phyloP scores from a whole-genome alignment of 1,140 invertebrate species.

The Drosophila bifasciata region DNA sequence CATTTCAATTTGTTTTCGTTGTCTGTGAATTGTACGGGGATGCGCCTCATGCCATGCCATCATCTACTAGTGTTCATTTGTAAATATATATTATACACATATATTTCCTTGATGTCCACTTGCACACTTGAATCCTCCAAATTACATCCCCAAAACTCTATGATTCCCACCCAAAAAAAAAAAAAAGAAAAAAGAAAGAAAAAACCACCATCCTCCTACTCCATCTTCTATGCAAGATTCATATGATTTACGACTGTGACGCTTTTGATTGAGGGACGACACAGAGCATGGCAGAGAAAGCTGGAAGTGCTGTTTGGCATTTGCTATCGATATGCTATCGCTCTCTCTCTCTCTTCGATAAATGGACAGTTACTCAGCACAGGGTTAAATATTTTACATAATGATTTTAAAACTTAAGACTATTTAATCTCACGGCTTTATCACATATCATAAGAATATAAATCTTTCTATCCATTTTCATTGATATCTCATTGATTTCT shows the following conservation, averaged over 20 bases:
- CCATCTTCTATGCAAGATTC: conserved; percentile 74
- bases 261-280: conserved; percentile 20
- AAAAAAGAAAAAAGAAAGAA: conserved; percentile 34
- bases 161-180: conserved; percentile 7
- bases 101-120: conserved; percentile 30
- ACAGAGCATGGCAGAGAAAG: no score
- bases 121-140: conserved; percentile 41
- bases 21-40: conserved; percentile 24
- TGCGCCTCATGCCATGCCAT: neutral
- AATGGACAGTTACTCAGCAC: no score
- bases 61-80: conserved; percentile 29
- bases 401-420: no score
- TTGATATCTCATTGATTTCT: conserved; percentile 21
- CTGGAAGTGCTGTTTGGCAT: no score
- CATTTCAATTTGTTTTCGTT: conserved; percentile 32
- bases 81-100: conserved; percentile 48
- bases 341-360: no score
- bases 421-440: conserved; percentile 1
- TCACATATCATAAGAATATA: conserved; percentile 35
- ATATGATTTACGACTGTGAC: conserved; percentile 50
- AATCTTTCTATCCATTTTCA: no score
- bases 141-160: conserved; percentile 19
- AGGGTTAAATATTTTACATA: no score
- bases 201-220: conserved; percentile 18
- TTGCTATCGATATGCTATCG: no score